phyloP scores from a whole-genome alignment of 1,140 invertebrate genomes.

The Leptinotarsa lineolata region DNA sequence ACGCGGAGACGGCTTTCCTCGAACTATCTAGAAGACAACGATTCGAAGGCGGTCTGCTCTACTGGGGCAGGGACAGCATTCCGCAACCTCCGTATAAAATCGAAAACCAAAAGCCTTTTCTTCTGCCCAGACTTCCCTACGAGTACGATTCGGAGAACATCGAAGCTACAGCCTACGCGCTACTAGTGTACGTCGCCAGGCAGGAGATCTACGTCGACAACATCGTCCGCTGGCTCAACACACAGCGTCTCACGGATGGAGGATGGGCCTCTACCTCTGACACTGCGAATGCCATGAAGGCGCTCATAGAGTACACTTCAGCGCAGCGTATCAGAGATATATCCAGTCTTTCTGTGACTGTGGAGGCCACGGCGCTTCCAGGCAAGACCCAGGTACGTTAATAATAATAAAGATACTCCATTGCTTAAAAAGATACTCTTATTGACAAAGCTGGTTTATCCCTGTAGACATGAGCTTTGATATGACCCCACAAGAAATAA shows the following conservation, averaged over 20 bases:
- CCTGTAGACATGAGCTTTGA: too few species aligned
- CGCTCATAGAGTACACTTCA: slow-evolving; percentile 87
- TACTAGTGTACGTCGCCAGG: slow-evolving; percentile 84
- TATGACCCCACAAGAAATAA: too few species aligned
- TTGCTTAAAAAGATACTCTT: too few species aligned
- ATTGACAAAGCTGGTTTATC: too few species aligned
- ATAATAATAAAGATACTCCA: too few species aligned
- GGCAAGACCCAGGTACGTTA: slow-evolving; percentile 56
- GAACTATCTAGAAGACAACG: slow-evolving; percentile 69
- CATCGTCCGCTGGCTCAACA: slow-evolving; percentile 92
- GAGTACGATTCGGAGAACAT: slow-evolving; percentile 90
- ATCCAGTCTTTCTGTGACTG: slow-evolving; percentile 76
- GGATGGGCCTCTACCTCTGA: slow-evolving; percentile 94
- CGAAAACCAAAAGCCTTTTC: slow-evolving; percentile 89
- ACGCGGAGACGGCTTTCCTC: slow-evolving; percentile 80
- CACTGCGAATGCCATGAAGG: slow-evolving; percentile 85
- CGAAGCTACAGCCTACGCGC: slow-evolving; percentile 88
- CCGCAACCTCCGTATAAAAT: slow-evolving; percentile 79
- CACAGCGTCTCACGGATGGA: slow-evolving; percentile 86
- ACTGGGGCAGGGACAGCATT: slow-evolving; percentile 80
- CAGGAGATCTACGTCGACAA: slow-evolving; percentile 80
- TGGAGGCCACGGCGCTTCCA: slow-evolving; percentile 84
- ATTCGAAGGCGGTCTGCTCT: slow-evolving; percentile 76
- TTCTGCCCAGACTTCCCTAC: slow-evolving; percentile 83
- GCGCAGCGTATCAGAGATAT: slow-evolving; percentile 84